These are phyloP conservation scores for Lasioglossum morio DNA, from an alignment of 2,888 invertebrate genomes.

Conservation along the genomic window DNA sequence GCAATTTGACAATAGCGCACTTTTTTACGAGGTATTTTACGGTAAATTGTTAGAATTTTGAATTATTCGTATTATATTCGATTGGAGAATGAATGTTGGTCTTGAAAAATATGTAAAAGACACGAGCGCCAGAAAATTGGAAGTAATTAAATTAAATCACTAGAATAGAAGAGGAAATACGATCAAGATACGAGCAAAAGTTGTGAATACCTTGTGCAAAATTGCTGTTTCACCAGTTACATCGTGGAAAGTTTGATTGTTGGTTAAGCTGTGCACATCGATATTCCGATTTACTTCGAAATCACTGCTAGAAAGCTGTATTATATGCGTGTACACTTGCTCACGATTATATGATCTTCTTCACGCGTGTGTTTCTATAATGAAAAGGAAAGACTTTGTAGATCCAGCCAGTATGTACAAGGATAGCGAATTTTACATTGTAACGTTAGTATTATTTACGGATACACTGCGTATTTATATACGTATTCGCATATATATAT, in stretches of 20 bases:
- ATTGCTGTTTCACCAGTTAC: background rate
- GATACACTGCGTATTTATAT: conserved; percentile 44
- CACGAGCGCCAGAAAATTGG: too few relatives aligned
- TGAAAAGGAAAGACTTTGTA: conserved; percentile 41
- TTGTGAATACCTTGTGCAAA: background rate
- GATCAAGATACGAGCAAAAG: background rate
- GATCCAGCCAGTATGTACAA: conserved; percentile 50
- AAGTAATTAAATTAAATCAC: too few relatives aligned
- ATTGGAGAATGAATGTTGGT: background rate
- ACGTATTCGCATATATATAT: background rate
- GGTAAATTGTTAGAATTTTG: background rate
- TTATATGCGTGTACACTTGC: conserved; percentile 45
- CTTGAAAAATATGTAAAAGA: background rate
- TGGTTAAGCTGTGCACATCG: background rate
- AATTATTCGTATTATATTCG: background rate
- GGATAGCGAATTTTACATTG: conserved; percentile 49
- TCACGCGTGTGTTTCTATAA: conserved; percentile 27
- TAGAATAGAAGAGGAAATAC: background rate
- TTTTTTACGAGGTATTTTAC: background rate
- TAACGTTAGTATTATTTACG: conserved; percentile 56
- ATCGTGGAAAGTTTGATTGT: background rate
- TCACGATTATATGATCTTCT: conserved; percentile 36
- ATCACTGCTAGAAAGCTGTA: conserved; percentile 23
- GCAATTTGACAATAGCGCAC: background rate
- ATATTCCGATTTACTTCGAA: conserved; percentile 21